A percentile compares a stretch with the other conserved stretches of the same genome.
These are phyloP conservation scores for Amphiprion percula DNA, from an alignment of 2,113 vertebrate species.

Conservation along the genomic window DNA sequence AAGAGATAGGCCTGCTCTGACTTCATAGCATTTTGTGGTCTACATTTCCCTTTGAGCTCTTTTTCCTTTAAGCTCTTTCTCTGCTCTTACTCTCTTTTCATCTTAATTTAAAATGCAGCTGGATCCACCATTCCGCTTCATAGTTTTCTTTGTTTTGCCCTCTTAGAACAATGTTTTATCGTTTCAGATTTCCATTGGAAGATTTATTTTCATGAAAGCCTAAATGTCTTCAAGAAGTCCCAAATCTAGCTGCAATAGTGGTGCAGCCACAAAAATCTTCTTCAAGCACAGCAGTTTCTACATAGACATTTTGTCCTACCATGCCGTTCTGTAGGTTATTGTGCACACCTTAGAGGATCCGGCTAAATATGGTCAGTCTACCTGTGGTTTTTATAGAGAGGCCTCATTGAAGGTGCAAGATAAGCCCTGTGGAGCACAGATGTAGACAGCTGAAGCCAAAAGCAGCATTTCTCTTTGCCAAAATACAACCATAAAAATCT, in stretches of 20 bases:
- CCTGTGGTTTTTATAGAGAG: conserved; percentile 28
- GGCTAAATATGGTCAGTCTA: conserved; percentile 40
- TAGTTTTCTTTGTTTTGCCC: conserved; percentile 73
- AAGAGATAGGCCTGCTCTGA: conserved; percentile 77
- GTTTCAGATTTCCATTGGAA: conserved; percentile 56
- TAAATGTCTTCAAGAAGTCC: conserved; percentile 77
- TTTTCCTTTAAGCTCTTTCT: conserved; percentile 58
- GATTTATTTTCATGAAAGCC: conserved; percentile 65
- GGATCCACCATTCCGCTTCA: conserved; percentile 64
- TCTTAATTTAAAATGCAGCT: conserved; percentile 82
- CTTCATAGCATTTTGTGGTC: conserved; percentile 81
- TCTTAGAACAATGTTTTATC: conserved; percentile 69
- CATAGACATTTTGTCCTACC: conserved; percentile 27
- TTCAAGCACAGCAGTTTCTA: conserved; percentile 7
- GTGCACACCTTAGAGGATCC: conserved; percentile 31
- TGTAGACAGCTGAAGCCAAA: conserved; percentile 65
- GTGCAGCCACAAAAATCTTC: conserved; percentile 34
- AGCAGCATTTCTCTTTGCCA: conserved; percentile 61
- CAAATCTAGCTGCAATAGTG: conserved; percentile 55
- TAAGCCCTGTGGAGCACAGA: conserved; percentile 67
- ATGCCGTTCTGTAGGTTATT: conserved; percentile 11
- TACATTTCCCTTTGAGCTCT: conserved; percentile 69
- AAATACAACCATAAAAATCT: conserved; percentile 72
- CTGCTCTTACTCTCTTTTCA: conserved; percentile 68
- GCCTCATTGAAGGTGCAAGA: conserved; percentile 40